These are phyloP conservation scores for Hydra vulgaris DNA, from an alignment of 30 jellyfish, hydroid and myxozoan genomes.

Conservation along the genomic window DNA sequence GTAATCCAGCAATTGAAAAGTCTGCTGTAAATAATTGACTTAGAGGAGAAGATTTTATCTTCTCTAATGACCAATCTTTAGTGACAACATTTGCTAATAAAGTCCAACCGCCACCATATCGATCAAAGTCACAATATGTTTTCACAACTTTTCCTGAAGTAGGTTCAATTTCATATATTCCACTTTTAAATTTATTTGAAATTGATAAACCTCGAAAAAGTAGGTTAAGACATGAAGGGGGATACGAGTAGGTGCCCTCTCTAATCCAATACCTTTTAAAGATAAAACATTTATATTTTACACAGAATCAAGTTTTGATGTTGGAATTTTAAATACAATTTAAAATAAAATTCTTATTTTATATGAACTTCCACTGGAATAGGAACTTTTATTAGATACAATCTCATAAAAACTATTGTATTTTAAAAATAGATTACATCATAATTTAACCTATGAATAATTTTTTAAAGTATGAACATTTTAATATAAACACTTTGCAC, in stretches of 20 bases:
- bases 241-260: constrained; percentile 41
- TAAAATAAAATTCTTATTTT: no score
- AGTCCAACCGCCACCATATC: constrained; percentile 84
- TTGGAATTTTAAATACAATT: no score
- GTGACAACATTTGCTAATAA: constrained; percentile 24
- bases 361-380: no score
- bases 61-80: constrained; percentile 35
- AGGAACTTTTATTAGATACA: no score
- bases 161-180: constrained; percentile 28
- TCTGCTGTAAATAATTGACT: constrained; percentile 21
- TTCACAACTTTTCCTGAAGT: constrained; percentile 22
- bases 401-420: no score
- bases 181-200: constrained; percentile 3
- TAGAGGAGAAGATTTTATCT: constrained; percentile 2
- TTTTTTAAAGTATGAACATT: no score
- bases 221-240: constrained; percentile 48
- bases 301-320: no score
- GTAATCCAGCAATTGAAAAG: constrained; percentile 32
- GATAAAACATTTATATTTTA: no score
- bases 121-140: constrained; percentile 55
- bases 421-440: no score
- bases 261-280: constrained; percentile 67
- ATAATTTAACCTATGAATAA: no score
- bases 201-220: constrained; percentile 16
- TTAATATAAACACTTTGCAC: no score